Conservation (phyloP, 1,140 invertebrate genomes). For the Hypsibius dujardini region DNA sequence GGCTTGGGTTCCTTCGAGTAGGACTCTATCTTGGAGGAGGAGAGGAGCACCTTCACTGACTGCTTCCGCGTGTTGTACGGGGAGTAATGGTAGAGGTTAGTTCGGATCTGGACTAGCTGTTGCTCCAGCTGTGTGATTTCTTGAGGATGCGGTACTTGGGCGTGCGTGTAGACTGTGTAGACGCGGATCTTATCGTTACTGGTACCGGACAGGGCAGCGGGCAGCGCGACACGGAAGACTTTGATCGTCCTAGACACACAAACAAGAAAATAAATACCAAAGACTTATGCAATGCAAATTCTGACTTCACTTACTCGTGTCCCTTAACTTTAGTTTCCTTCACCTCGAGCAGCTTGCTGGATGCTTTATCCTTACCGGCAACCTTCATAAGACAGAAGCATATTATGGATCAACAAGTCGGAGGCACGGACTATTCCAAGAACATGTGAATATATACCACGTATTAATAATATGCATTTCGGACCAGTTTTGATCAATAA, state of each 20-base stretch:
- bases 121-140: slow-evolving; percentile 77
- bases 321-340: slow-evolving; percentile 38
- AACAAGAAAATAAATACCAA: slow-evolving; percentile 22
- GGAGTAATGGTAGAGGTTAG: slow-evolving; percentile 63
- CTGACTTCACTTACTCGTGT: slow-evolving; percentile 23
- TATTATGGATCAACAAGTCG: slow-evolving; percentile 21
- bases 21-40: slow-evolving; percentile 59
- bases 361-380: slow-evolving; percentile 32
- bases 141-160: slow-evolving; percentile 59
- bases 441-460: too few species aligned
- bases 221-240: slow-evolving; percentile 30
- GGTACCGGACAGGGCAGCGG: slow-evolving; percentile 28
- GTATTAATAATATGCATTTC: too few species aligned
- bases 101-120: slow-evolving; percentile 68
- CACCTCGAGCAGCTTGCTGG: slow-evolving; percentile 37
- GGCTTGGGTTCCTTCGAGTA: slow-evolving; percentile 68
- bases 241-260: slow-evolving; percentile 15
- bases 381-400: slow-evolving; percentile 22
- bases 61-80: slow-evolving; percentile 61
- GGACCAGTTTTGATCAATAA: too few species aligned
- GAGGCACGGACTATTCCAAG: neutral
- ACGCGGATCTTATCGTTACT: slow-evolving; percentile 40
- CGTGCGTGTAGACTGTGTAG: slow-evolving; percentile 56
- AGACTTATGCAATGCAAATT: slow-evolving; percentile 21
- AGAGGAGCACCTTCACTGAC: slow-evolving; percentile 56